Conservation (phyloP, 2,113 vertebrate species). For the Psophia crepitans region DNA sequence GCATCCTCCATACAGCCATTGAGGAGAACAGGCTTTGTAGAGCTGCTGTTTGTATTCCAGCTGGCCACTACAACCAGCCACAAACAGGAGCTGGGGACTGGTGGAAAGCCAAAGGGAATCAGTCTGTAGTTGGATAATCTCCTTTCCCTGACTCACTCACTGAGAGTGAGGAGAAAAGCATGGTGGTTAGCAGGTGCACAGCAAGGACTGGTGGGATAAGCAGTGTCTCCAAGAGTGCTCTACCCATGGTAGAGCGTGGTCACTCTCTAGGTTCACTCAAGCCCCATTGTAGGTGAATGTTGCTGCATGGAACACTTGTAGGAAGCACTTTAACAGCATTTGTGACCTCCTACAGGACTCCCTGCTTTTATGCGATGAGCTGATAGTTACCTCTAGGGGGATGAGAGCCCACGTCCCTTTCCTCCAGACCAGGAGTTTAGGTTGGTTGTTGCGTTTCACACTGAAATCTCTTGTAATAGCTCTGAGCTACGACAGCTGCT, state of each 20-base stretch:
- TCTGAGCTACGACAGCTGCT: background rate
- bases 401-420: background rate
- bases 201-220: background rate
- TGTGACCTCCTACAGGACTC: background rate
- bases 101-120: background rate
- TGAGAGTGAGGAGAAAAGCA: background rate
- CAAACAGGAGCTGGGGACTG: background rate
- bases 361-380: background rate
- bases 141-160: background rate
- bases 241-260: background rate
- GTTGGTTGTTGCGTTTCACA: background rate
- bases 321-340: background rate
- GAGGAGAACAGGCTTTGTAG: background rate
- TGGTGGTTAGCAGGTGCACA: background rate
- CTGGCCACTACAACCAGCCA: background rate
- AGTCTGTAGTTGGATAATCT: background rate
- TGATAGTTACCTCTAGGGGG: background rate
- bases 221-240: background rate
- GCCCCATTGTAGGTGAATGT: background rate
- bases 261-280: background rate
- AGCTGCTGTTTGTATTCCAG: background rate
- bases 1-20: rapidly evolving
- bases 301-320: background rate
- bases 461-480: background rate
- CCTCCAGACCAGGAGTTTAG: background rate